These are phyloP conservation scores for Microcebus ravelobensis DNA, from an alignment of 2,113 vertebrate species.

Conservation along the genomic window DNA sequence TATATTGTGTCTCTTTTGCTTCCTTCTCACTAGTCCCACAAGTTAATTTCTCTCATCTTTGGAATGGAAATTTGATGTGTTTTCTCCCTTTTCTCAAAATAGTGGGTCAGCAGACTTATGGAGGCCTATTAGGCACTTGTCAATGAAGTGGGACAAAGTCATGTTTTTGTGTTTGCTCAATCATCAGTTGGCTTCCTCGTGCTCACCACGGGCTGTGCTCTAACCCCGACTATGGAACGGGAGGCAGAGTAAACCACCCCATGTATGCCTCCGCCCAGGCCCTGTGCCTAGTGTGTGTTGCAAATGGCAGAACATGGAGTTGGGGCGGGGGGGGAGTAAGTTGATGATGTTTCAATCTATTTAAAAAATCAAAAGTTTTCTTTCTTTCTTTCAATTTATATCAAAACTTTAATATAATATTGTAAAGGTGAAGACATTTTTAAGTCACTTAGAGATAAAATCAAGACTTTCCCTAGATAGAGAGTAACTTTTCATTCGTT, in stretches of 20 bases:
- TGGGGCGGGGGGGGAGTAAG: not conserved
- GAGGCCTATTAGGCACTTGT: not conserved
- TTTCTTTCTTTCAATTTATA: slow-evolving; percentile 16
- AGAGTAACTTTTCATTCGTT: not conserved
- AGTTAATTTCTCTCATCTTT: not conserved
- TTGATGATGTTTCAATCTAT: not conserved
- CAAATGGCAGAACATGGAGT: no score
- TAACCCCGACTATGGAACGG: no score
- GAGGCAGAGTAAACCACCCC: no score
- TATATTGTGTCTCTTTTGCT: not conserved
- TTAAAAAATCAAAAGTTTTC: not conserved
- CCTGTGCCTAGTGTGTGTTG: no score
- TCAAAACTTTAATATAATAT: not conserved
- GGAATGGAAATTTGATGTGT: not conserved
- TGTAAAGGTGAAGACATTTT: not conserved
- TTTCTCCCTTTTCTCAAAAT: not conserved
- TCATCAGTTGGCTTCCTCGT: not conserved
- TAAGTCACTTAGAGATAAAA: slow-evolving; percentile 15
- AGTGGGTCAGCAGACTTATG: not conserved
- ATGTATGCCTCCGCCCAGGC: no score
- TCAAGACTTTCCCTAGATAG: not conserved
- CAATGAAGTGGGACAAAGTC: not conserved
- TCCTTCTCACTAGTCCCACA: not conserved
- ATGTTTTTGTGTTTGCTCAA: slow-evolving; percentile 37
- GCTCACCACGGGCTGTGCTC: no score